Base-by-base conservation (phyloP, 92 coral and sea anemone genomes). In the Plumapathes pennacea region DNA sequence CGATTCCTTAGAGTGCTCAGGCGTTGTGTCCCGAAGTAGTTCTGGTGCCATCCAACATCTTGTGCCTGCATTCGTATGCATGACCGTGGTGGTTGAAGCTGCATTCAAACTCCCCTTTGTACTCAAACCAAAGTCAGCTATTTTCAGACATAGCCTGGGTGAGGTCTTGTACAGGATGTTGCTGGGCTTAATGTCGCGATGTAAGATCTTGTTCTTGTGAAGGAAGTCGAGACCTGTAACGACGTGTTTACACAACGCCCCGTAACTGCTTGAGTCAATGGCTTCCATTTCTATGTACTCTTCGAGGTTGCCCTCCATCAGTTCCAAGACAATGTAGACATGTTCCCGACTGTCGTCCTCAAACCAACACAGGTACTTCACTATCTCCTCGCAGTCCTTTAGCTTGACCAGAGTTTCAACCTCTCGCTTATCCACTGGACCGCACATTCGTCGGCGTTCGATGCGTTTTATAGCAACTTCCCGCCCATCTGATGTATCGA, bases 1-100 rank as follows among this genome's bases (percentile, higher is more conserved):
- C 0, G 84, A 57, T 5, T 62, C 61, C 41, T 37, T 8, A 44
- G 67, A 46, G 46, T 75, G 81, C n/a, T n/a, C n/a, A n/a, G n/a
- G n/a, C n/a, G n/a, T n/a, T n/a, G 29, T 10, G n/a, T 38, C 18
- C 1, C 8, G 33, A 9, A 64, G 2, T 7, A 80, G 55, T 25
- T 80, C 86, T 29, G 81, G 76, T 22, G 86, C 80, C 40, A 71
- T 62, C 85, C 85, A 78, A 5, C 71, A 57, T 20, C 81, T 51
- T 22, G 71, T 80, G 22, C 76, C 86, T 57, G 57, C 70, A 13
- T 44, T 45, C 4, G 60, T 65, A 10, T 41, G 68, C 10, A 25
- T 25, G 28, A 72, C 64, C 10, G 75, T 72, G 14, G 60, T 32
- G 12, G 63, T 34, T 22, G 30, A 19, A 25, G 18, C 20, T 21